phyloP scores from a whole-genome alignment of 2,113 vertebrate genomes.

The Epinephelus fuscoguttatus region DNA sequence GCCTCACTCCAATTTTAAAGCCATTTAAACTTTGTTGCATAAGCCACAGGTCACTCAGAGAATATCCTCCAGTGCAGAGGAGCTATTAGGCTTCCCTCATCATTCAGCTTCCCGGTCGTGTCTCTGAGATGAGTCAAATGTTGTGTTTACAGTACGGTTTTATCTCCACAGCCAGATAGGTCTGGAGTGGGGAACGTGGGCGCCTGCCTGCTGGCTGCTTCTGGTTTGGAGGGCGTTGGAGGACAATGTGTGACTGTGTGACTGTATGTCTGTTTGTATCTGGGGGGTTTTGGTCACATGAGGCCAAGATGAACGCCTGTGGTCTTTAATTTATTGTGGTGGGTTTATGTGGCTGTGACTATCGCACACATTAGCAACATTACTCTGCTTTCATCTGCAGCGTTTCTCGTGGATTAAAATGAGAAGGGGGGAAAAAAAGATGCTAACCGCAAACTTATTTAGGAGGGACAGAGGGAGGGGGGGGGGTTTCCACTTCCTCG shows the following conservation, averaged over 20 bases:
- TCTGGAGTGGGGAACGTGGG: conserved; percentile 54
- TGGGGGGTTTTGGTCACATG: conserved; percentile 69
- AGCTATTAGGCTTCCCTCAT: conserved; percentile 40
- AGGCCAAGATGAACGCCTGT: conserved; percentile 66
- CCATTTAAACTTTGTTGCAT: conserved; percentile 20
- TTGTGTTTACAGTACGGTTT: conserved; percentile 74
- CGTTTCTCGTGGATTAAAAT: conserved; percentile 70
- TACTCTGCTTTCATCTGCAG: conserved; percentile 76
- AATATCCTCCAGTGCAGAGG: conserved; percentile 4
- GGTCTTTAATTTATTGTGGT: conserved; percentile 78
- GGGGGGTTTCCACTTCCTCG: conserved; percentile 74
- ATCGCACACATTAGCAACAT: conserved; percentile 77
- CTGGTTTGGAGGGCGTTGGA: conserved; percentile 69
- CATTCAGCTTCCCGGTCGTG: conserved; percentile 30
- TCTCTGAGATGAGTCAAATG: conserved; percentile 64
- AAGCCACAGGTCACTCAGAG: conserved; percentile 24
- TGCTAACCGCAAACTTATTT: conserved; percentile 75
- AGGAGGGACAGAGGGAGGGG: conserved; percentile 39
- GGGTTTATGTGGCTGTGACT: conserved; percentile 74
- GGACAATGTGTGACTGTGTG: conserved; percentile 70
- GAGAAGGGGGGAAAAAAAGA: conserved; percentile 31
- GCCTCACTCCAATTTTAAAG: neutral
- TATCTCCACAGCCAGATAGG: conserved; percentile 70
- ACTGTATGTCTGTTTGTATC: conserved; percentile 69
- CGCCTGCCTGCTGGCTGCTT: conserved; percentile 68